Evolutionary conservation across 1,140 invertebrate genomes (phyloP), one percentile per base, ranked within the genome.

Genomic region (Microplitis mediator): DNA sequence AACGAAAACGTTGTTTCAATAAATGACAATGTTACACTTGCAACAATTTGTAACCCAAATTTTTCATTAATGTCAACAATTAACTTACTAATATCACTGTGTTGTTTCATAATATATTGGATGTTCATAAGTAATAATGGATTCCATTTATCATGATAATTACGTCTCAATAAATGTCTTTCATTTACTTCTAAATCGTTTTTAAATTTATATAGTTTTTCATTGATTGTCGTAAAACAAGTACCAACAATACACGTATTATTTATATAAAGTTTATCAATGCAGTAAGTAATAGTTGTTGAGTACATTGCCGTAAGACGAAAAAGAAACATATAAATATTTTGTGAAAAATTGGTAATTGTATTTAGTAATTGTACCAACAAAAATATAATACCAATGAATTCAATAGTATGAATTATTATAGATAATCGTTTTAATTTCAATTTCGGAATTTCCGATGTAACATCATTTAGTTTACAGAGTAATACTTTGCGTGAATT

Each of bases 241-340:
- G 60, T 75, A 6, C 75, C 80, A 0, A 86, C 14, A 0, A 81
- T 72, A 14, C 69, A 80, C 0, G 83, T 80, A 32, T 78, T 85
- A 60, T 86, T 79, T 6, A 80, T 75, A 61, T 86, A 86, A 0
- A 82, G 66, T 32, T 76, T 80, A 67, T 86, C 84, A 71, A 83
- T 75, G 0, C 77, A 45, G 68, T 74, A 83, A 3, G 82, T 69
- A 0, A 78, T 9, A 9, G 80, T 23, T 0, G 78, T 76, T 4
- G 75, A 62, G 23, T 83, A 83, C 0, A 81, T 3, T 0, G 1
- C 9, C 2, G 69, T 4, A 0, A 76, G 0, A 65, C 80, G 79
- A 0, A 5, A 2, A 0, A 75, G 0, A 0, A 66, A n/a, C 4
- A 69, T 11, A 0, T 1, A 5, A 5, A 66, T 3, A 4, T 54